These are phyloP conservation scores for Carcina quercana DNA, from an alignment of 2,888 invertebrate species.

Conservation along the genomic window DNA sequence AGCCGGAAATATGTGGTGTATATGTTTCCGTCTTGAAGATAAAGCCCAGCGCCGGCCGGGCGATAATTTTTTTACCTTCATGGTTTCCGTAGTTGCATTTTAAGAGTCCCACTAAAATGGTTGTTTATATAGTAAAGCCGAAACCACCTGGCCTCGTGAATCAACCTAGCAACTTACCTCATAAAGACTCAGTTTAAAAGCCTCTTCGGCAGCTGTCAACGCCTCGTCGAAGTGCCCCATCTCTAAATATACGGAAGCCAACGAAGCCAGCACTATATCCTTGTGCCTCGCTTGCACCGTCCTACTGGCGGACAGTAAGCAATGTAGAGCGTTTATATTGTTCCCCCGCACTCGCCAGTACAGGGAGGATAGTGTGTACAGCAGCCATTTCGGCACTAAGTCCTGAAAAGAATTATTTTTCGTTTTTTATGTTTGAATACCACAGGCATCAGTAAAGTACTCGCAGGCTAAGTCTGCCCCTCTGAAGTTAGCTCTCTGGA, in stretches of 20 bases:
- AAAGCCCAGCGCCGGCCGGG: too few relatives aligned
- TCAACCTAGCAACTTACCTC: conserved; percentile 78
- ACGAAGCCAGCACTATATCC: conserved; percentile 80
- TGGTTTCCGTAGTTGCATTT: too few relatives aligned
- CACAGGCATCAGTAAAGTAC: too few relatives aligned
- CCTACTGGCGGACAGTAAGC: conserved; percentile 76
- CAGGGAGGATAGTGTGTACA: conserved; percentile 81
- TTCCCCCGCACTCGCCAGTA: conserved; percentile 86
- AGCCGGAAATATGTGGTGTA: too few relatives aligned
- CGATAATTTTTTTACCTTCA: too few relatives aligned
- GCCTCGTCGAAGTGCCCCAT: conserved; percentile 79
- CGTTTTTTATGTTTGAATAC: not conserved
- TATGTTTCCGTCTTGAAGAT: too few relatives aligned
- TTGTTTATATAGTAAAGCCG: too few relatives aligned
- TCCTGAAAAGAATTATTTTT: conserved; percentile 60
- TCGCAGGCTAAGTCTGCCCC: too few relatives aligned
- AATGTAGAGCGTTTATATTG: conserved; percentile 79
- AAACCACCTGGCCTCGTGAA: too few relatives aligned
- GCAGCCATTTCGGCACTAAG: conserved; percentile 82
- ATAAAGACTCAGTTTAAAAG: conserved; percentile 74
- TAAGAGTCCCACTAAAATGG: too few relatives aligned
- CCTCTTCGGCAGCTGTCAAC: conserved; percentile 74
- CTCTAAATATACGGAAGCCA: conserved; percentile 80
- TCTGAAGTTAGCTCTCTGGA: too few relatives aligned
- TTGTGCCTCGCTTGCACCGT: conserved; percentile 60